These are phyloP conservation scores for Falco columbarius DNA, from an alignment of 2,797 vertebrate species.

Conservation along the genomic window DNA sequence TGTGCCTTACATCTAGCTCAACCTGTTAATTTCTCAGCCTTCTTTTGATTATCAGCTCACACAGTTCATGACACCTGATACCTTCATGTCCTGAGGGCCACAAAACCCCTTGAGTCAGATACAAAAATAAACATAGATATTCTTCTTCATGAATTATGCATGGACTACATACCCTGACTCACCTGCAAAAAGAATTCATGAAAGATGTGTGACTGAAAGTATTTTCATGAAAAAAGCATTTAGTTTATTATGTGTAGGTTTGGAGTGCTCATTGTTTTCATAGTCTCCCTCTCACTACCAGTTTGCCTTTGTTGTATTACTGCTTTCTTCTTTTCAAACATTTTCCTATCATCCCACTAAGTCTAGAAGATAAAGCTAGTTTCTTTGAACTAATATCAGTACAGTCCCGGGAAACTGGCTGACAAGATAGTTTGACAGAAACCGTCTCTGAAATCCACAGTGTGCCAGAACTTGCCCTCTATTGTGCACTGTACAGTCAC, in stretches of 20 bases:
- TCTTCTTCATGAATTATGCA: background rate
- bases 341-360: constrained; percentile 1
- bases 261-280: constrained; percentile 21
- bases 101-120: background rate
- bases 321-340: constrained; percentile 26
- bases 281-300: background rate
- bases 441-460: background rate
- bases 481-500: background rate
- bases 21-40: background rate
- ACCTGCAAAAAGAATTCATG: background rate
- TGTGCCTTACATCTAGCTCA: background rate
- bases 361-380: background rate
- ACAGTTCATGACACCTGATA: background rate
- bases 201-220: background rate
- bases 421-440: background rate
- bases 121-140: background rate
- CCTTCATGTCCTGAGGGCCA: background rate
- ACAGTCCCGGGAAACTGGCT: background rate
- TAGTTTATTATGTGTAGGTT: background rate
- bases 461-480: background rate
- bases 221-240: background rate
- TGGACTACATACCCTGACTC: background rate
- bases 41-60: background rate
- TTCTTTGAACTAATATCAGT: constrained; percentile 50
- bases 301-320: constrained; percentile 15